phyloP scores from a whole-genome alignment of 1,140 invertebrate species.

The Drosophila insularis region DNA sequence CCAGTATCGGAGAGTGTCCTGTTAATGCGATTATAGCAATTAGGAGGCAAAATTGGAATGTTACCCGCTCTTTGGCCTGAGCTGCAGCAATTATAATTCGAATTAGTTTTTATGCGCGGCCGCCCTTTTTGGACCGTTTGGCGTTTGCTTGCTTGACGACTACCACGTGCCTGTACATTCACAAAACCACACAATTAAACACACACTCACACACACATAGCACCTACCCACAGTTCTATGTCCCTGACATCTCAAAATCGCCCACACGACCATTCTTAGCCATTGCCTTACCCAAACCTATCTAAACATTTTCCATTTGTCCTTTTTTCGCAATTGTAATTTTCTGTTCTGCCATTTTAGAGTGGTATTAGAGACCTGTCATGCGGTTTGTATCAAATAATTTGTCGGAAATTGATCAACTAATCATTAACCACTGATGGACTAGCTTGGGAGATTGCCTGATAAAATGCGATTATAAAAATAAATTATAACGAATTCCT shows the following conservation, averaged over 20 bases:
- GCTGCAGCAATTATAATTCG: conserved; percentile 63
- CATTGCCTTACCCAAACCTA: conserved; percentile 36
- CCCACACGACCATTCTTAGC: conserved; percentile 45
- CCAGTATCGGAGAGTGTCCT: background rate
- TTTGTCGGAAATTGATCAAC: no score
- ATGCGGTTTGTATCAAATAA: background rate
- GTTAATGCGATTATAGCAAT: conserved; percentile 70
- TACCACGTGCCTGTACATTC: conserved; percentile 41
- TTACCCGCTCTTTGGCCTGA: background rate
- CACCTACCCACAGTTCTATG: conserved; percentile 24
- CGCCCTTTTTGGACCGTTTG: conserved; percentile 55
- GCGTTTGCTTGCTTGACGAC: conserved; percentile 26
- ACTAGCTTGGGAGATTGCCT: no score
- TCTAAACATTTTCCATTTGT: background rate
- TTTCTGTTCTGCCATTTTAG: background rate
- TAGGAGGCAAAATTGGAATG: conserved; percentile 47
- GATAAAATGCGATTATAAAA: no score
- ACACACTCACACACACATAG: conserved; percentile 8
- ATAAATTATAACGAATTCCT: no score
- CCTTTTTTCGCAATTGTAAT: background rate
- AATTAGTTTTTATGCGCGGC: conserved; percentile 71
- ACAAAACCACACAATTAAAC: no score
- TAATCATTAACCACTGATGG: no score
- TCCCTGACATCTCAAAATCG: conserved; percentile 50
- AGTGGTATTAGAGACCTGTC: background rate